These are phyloP conservation scores for Anas platyrhynchos DNA, from an alignment of 2,113 vertebrate species.

Conservation along the genomic window DNA sequence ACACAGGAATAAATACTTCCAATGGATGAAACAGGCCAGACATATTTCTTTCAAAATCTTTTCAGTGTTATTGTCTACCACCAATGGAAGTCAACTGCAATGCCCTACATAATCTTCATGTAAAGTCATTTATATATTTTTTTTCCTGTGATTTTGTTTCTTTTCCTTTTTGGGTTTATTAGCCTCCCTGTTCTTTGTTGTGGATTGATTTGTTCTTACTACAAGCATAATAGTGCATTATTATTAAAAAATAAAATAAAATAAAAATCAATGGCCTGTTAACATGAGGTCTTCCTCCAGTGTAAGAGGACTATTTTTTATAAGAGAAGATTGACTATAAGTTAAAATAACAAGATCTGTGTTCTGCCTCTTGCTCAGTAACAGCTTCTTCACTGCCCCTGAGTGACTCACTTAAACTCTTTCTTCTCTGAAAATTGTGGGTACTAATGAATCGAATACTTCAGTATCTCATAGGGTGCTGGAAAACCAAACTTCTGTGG, in stretches of 20 bases:
- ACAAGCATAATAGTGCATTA: background rate
- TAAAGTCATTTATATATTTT: background rate
- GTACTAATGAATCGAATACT: background rate
- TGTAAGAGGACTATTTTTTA: background rate
- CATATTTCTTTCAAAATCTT: background rate
- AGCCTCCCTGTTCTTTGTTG: background rate
- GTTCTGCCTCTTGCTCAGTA: background rate
- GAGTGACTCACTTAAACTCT: background rate
- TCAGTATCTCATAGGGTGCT: background rate
- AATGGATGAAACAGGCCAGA: background rate
- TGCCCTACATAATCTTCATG: background rate
- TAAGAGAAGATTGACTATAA: background rate
- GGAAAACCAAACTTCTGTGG: background rate
- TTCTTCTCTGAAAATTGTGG: background rate
- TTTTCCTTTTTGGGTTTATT: background rate
- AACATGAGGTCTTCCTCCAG: background rate
- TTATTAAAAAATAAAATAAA: background rate
- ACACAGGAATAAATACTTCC: background rate
- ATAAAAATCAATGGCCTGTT: background rate
- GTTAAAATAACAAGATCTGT: background rate
- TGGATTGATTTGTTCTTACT: background rate
- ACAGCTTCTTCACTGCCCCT: background rate
- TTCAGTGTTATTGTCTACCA: background rate
- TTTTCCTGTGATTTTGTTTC: background rate
- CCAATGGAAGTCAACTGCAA: background rate